A percentile compares a stretch with the other conserved stretches of the same genome.
phyloP scores from a whole-genome alignment of 2,888 invertebrate genomes.

The Stenodera caucasica region DNA sequence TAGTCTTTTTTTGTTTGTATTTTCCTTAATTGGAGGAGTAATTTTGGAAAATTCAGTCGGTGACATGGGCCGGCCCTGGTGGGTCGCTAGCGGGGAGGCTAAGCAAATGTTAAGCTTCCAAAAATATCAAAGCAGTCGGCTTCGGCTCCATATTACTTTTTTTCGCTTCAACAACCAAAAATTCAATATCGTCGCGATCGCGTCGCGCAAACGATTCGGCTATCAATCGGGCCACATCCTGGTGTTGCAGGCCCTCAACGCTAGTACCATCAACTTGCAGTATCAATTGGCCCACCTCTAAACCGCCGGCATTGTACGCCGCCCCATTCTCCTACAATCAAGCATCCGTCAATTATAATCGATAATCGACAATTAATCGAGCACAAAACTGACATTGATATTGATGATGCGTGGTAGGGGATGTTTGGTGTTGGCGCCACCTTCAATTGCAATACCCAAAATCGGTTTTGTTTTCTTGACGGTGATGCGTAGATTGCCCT shows the following conservation, averaged over 20 bases:
- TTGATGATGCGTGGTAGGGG: constrained; percentile 93
- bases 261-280: constrained; percentile 80
- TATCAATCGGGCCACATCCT: constrained; percentile 88
- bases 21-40: constrained; percentile 48
- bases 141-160: constrained; percentile 90
- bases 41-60: constrained; percentile 59
- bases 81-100: constrained; percentile 83
- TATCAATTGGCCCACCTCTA: constrained; percentile 93
- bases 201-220: constrained; percentile 92
- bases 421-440: constrained; percentile 94
- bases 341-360: no score
- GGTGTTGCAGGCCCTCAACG: constrained; percentile 80
- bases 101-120: constrained; percentile 91
- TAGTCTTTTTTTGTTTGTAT: constrained; percentile 28
- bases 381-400: constrained; percentile 77
- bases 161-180: constrained; percentile 90
- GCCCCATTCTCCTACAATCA: constrained; percentile 84
- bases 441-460: constrained; percentile 95
- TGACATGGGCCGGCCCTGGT: constrained; percentile 64
- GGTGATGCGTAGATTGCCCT: constrained; percentile 84
- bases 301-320: constrained; percentile 87
- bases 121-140: constrained; percentile 86
- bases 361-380: no score
- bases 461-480: constrained; percentile 93
- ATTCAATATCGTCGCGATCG: constrained; percentile 86